Evolutionary conservation across 2,888 invertebrate species (phyloP).

Genomic region (Agrypnus murinus): DNA sequence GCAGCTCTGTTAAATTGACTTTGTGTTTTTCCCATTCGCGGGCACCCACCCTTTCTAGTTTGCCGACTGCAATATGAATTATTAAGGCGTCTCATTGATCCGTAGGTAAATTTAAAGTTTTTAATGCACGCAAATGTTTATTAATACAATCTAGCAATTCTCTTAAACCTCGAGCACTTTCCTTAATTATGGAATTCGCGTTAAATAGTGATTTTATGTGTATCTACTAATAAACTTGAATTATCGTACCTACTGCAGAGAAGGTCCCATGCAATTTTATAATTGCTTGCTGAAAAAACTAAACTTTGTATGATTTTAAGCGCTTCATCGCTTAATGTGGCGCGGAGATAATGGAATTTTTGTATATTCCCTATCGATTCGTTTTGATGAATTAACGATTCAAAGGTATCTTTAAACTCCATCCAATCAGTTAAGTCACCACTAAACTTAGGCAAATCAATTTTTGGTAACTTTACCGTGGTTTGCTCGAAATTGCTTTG

Average conservation of each 20-base stretch:
- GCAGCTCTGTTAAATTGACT: neutral
- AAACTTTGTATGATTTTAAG: neutral
- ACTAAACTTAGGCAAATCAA: constrained; percentile 1
- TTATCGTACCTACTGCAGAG: constrained; percentile 17
- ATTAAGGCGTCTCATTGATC: constrained; percentile 26
- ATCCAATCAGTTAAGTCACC: constrained; percentile 8
- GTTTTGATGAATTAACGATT: constrained; percentile 7
- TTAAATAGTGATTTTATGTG: constrained; percentile 17
- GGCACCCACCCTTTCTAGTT: constrained; percentile 6
- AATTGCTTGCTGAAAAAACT: neutral
- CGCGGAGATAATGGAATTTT: constrained; percentile 28
- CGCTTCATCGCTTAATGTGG: constrained; percentile 1
- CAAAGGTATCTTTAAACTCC: constrained; percentile 7
- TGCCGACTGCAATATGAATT: neutral
- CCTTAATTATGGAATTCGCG: constrained; percentile 4
- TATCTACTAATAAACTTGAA: neutral
- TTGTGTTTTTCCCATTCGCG: constrained; percentile 23
- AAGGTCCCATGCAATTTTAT: constrained; percentile 7
- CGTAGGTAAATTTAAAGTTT: constrained; percentile 3
- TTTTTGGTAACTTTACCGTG: constrained; percentile 6
- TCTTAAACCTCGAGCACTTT: neutral
- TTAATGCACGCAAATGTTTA: constrained; percentile 17
- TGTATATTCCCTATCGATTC: neutral
- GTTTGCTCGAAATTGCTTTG: too few species aligned
- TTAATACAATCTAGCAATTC: neutral